phyloP scores from a whole-genome alignment of 1,140 invertebrate species.

The Drosophila tsacasi region DNA sequence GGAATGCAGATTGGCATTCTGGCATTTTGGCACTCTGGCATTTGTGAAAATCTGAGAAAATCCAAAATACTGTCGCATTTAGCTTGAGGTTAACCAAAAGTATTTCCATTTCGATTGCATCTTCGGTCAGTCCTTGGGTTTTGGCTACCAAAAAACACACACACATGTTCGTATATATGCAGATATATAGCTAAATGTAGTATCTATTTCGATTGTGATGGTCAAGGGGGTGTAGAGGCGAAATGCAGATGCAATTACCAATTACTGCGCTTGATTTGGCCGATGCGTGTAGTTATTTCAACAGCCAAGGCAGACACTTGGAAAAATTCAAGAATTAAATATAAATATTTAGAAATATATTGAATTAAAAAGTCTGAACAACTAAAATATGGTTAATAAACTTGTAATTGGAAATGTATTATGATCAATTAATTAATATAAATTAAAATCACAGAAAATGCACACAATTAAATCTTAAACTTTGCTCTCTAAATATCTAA shows the following conservation, averaged over 20 bases:
- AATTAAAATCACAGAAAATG: not conserved
- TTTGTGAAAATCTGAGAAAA: slow-evolving; percentile 16
- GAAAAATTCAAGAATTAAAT: not conserved
- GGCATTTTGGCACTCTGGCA: not conserved
- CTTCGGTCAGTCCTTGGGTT: slow-evolving; percentile 3
- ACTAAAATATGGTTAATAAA: not conserved
- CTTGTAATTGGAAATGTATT: not conserved
- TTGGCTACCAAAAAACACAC: not conserved
- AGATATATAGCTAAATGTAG: too few relatives aligned
- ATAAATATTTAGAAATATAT: not conserved
- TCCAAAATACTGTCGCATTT: slow-evolving; percentile 41
- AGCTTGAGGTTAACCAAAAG: slow-evolving; percentile 46
- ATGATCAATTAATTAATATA: not conserved
- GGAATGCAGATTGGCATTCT: slow-evolving; percentile 33
- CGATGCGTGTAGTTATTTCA: slow-evolving; percentile 56
- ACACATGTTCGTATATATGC: not conserved
- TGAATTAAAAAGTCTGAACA: not conserved
- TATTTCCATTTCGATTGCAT: slow-evolving; percentile 44
- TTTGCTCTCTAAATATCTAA: not conserved
- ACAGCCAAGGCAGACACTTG: slow-evolving; percentile 13
- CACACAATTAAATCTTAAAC: not conserved
- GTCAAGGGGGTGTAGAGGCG: slow-evolving; percentile 1
- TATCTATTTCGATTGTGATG: slow-evolving; percentile 40
- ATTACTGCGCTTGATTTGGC: slow-evolving; percentile 63
- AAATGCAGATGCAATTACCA: slow-evolving; percentile 58